Conservation (phyloP, 2,113 vertebrate genomes). For the Pantherophis guttatus region DNA sequence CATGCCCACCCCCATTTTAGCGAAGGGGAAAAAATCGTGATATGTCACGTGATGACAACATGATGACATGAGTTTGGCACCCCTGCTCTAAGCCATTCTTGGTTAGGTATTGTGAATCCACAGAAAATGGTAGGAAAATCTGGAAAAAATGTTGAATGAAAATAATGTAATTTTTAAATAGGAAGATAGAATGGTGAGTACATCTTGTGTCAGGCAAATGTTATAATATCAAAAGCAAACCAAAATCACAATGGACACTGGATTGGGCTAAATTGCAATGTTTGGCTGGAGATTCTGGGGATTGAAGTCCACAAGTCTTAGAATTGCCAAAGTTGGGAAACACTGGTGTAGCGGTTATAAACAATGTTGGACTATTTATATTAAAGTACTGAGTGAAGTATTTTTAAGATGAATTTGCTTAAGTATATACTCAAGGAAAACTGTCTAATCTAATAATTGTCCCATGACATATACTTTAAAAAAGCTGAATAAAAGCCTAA, state of each 20-base stretch:
- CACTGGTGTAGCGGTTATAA: neutral
- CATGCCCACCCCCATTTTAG: too few species aligned
- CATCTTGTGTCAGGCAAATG: neutral
- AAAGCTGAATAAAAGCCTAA: neutral
- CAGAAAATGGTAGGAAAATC: neutral
- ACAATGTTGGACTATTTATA: neutral
- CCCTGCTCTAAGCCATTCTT: neutral
- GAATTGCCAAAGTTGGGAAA: neutral
- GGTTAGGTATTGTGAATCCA: neutral
- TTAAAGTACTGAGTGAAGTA: neutral
- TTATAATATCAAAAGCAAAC: neutral
- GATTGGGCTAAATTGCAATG: neutral
- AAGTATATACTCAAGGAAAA: neutral
- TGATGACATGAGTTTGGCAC: too few species aligned
- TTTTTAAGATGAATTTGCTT: neutral
- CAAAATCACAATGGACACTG: neutral
- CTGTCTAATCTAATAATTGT: neutral
- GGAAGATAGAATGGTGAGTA: neutral
- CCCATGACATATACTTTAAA: neutral
- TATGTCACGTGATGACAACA: rapidly evolving
- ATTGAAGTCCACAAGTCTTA: neutral
- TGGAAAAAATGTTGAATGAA: neutral
- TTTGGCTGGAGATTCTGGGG: neutral
- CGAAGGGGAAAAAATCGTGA: too few species aligned
- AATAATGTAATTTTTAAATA: neutral